phyloP scores from a whole-genome alignment of 2,888 invertebrate species.

The Autographa pulchrina region DNA sequence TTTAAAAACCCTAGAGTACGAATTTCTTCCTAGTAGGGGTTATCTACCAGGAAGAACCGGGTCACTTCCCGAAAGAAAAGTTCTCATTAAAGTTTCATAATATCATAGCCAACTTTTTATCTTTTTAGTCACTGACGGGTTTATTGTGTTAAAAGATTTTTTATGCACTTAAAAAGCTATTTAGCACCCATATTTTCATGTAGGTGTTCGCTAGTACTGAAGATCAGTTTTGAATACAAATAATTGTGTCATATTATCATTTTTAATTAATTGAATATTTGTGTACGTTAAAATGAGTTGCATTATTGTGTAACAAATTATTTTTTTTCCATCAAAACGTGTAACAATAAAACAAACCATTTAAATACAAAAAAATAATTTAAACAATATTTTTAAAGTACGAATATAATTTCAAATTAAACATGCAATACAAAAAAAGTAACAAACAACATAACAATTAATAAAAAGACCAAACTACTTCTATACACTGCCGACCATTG shows the following conservation, averaged over 20 bases:
- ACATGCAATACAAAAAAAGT: constrained; percentile 13
- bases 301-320: no score
- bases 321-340: no score
- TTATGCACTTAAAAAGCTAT: neutral
- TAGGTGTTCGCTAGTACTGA: no score
- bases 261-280: no score
- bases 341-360: no score
- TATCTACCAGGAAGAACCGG: neutral
- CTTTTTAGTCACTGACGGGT: neutral
- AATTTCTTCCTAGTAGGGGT: neutral
- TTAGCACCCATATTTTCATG: no score
- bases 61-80: neutral
- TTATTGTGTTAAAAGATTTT: neutral
- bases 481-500: constrained; percentile 61
- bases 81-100: neutral
- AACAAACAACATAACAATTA: constrained; percentile 25
- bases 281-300: no score
- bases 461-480: constrained; percentile 46
- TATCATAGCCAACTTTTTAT: neutral
- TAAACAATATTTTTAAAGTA: neutral
- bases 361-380: no score
- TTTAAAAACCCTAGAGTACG: no score
- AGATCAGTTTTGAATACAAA: no score
- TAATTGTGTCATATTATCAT: no score
- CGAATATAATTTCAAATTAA: neutral